Conservation (phyloP, 2,113 vertebrate species). For the Semnornis frantzii region DNA sequence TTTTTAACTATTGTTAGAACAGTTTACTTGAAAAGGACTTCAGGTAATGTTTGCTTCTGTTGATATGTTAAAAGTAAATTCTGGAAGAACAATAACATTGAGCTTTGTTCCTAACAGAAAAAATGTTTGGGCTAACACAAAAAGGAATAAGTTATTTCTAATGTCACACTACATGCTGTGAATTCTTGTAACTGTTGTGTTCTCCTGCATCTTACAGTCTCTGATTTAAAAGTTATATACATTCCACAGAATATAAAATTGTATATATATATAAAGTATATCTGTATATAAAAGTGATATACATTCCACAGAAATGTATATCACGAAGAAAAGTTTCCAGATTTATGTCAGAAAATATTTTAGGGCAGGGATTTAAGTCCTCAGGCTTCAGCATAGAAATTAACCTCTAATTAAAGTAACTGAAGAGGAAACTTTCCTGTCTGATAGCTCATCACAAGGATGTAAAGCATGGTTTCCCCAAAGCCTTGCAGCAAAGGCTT, state of each 20-base stretch:
- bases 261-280: too few species aligned
- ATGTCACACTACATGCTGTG: not conserved
- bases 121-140: not conserved
- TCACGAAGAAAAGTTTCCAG: not conserved
- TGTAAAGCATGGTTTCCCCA: not conserved
- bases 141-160: not conserved
- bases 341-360: not conserved
- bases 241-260: too few species aligned
- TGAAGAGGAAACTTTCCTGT: not conserved
- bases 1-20: constrained; percentile 10
- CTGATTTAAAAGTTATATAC: not conserved
- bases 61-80: not conserved
- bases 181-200: not conserved
- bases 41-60: not conserved
- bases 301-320: not conserved
- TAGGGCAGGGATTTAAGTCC: not conserved
- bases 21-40: not conserved
- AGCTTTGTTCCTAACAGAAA: not conserved
- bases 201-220: not conserved
- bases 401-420: not conserved
- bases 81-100: not conserved
- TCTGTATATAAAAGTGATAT: too few species aligned
- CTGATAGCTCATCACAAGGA: not conserved
- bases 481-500: constrained; percentile 3
- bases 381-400: not conserved